Evolutionary conservation across 1,140 invertebrate genomes (phyloP), one percentile per base, ranked within the genome.

Genomic region (Carcinoscorpius rotundicauda): DNA sequence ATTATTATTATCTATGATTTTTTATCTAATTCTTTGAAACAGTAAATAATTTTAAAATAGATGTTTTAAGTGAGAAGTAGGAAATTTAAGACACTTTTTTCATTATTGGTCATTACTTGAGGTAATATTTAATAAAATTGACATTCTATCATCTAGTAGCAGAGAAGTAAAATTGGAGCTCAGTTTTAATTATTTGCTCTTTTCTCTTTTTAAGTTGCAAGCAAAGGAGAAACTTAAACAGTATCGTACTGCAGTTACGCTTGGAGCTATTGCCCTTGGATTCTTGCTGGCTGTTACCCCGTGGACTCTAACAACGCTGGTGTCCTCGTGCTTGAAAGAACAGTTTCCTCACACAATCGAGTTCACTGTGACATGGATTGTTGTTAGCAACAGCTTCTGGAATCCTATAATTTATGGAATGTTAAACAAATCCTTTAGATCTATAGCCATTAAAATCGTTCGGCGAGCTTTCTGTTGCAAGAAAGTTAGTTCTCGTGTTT

Each of bases 341-440:
- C 29, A 64, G 9, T 11, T 64, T 10, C 48, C 48, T 11, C 3
- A 52, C 8, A 64, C 62, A 52, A 3, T 64, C 10, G 63, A 64
- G 29, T 64, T 64, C 51, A 50, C 62, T 29, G 63, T 11, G 58
- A 64, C 63, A 10, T 64, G 63, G 63, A 64, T 64, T 64, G 63
- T 55, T 9, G 62, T 64, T 51, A 64, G 63, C 50, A 64, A 64
- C 63, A 62, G 58, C n/a, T 64, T 59, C 49, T 60, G 57, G 63
- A 64, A 64, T 62, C 63, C 63, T 9, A 62, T 64, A 29, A 49
- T 64, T 5, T 64, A 64, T 49, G 63, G 63, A 48, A 48, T 51
- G 6, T n/a, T 62, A 11, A 62, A 62, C 10, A 56, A 62, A 11
- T 59, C 58, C 29, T 29, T 29, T 29, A 29, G 29, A 29, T 29